Evolutionary conservation across 2,797 vertebrate species (phyloP).

Genomic region (Sandelia bainsii): DNA sequence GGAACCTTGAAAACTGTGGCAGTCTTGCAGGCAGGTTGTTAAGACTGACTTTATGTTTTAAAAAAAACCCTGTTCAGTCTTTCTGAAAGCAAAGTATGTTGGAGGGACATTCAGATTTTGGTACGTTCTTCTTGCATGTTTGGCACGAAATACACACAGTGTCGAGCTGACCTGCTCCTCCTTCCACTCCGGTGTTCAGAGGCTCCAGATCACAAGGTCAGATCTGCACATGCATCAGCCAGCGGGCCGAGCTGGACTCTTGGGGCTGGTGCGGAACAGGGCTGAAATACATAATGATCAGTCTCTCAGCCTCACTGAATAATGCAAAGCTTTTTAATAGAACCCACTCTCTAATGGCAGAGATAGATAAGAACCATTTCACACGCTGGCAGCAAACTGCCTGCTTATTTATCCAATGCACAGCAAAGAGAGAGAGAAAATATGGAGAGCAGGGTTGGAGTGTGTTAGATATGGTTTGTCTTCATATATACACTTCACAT

Average conservation of each 20-base stretch:
- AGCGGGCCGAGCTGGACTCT: conserved; percentile 55
- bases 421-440: conserved; percentile 24
- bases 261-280: conserved; percentile 59
- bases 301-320: conserved; percentile 81
- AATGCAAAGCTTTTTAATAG: conserved; percentile 84
- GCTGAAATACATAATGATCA: conserved; percentile 80
- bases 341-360: conserved; percentile 81
- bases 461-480: not conserved
- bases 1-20: conserved; percentile 10
- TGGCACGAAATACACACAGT: not conserved
- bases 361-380: conserved; percentile 83
- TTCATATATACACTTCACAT: not conserved
- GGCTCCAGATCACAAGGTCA: conserved; percentile 52
- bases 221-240: conserved; percentile 48
- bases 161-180: not conserved
- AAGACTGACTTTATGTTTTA: not conserved
- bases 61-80: not conserved
- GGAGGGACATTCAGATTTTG: not conserved
- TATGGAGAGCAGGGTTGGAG: not conserved
- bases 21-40: not conserved
- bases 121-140: not conserved
- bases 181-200: not conserved
- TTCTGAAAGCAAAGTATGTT: not conserved
- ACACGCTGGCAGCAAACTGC: conserved; percentile 64
- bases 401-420: conserved; percentile 72